Conservation (phyloP, 2,888 invertebrate species). For the Dendrolimus pini region DNA sequence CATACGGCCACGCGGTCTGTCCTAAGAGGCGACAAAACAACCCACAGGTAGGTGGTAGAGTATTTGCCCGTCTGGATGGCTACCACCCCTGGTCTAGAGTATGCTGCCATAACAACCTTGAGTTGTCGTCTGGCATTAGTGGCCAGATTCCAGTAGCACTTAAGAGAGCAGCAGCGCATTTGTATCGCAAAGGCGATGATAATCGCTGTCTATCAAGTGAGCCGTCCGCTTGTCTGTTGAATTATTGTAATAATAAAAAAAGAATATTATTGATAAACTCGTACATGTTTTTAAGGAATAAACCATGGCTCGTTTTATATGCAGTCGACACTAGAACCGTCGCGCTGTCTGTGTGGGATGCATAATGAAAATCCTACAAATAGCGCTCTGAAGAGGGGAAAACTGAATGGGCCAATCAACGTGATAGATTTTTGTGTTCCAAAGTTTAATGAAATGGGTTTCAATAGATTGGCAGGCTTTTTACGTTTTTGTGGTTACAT, state of each 20-base stretch:
- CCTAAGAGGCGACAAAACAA: neutral
- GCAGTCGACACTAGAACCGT: neutral
- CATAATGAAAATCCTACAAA: neutral
- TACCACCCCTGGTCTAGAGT: neutral
- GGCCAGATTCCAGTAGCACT: neutral
- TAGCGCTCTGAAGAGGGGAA: slow-evolving; percentile 13
- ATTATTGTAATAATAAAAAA: too few relatives aligned
- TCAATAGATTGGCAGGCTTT: too few relatives aligned
- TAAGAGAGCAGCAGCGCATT: neutral
- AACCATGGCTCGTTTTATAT: neutral
- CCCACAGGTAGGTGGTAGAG: neutral
- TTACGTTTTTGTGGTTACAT: too few relatives aligned
- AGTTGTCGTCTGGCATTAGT: neutral
- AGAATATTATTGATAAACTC: too few relatives aligned
- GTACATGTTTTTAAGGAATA: too few relatives aligned
- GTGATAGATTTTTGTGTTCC: slow-evolving; percentile 31
- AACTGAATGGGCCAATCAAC: slow-evolving; percentile 35
- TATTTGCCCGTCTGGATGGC: neutral
- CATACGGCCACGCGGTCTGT: neutral
- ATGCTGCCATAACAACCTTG: neutral
- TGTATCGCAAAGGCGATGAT: neutral
- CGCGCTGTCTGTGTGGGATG: neutral
- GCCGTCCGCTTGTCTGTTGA: too few relatives aligned
- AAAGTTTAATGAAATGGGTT: slow-evolving; percentile 8
- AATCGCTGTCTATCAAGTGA: neutral